phyloP scores from a whole-genome alignment of 1,140 invertebrate species.

The Colletes latitarsis region DNA sequence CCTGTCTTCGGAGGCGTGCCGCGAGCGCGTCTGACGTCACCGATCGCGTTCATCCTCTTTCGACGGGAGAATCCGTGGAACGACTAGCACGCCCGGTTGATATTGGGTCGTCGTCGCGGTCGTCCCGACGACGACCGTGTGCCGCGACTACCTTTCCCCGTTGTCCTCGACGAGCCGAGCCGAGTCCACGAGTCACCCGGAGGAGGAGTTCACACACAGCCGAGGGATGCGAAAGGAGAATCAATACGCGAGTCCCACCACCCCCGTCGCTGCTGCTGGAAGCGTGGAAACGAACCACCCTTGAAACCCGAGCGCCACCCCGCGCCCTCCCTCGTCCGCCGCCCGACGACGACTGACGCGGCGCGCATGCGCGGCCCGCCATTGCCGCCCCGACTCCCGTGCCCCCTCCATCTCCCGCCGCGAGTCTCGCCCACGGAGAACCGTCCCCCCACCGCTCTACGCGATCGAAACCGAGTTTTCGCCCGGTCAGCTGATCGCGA shows the following conservation, averaged over 20 bases:
- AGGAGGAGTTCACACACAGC: conserved; percentile 49
- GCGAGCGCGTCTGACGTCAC: conserved; percentile 42
- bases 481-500: conserved; percentile 45
- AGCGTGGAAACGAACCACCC: conserved; percentile 70
- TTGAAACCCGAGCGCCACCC: conserved; percentile 35
- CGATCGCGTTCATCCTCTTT: conserved; percentile 26
- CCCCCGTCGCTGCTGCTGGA: conserved; percentile 61
- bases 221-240: conserved; percentile 73
- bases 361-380: not conserved
- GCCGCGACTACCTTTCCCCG: conserved; percentile 38
- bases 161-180: conserved; percentile 66
- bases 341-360: not conserved
- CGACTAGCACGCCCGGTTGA: not conserved
- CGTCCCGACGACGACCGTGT: conserved; percentile 45
- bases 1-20: conserved; percentile 27
- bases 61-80: too few relatives aligned
- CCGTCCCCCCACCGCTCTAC: not conserved
- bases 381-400: not conserved
- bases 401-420: not conserved
- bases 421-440: not conserved
- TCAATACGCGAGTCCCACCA: conserved; percentile 75
- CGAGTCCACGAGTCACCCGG: conserved; percentile 39
- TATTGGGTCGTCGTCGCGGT: conserved; percentile 40
- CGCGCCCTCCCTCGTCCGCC: not conserved
- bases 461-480: conserved; percentile 43